Conservation (phyloP, 2,113 vertebrate species). For the Turdus rufiventris region DNA sequence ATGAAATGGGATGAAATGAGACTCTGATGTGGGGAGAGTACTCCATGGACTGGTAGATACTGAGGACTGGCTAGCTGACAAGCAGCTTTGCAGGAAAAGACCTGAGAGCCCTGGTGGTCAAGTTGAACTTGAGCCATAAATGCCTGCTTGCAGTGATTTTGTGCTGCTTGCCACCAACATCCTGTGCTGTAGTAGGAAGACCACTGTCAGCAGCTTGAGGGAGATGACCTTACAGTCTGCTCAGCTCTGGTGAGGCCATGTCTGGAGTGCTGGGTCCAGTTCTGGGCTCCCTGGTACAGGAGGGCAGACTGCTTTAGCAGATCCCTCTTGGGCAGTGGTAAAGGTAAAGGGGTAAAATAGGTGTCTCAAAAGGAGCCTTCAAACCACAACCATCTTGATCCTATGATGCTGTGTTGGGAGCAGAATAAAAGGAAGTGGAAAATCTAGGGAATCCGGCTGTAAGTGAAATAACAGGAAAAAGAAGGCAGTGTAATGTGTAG, state of each 20-base stretch:
- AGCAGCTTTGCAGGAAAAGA: background rate
- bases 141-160: background rate
- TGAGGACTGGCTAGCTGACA: background rate
- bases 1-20: background rate
- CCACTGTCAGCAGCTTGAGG: background rate
- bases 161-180: background rate
- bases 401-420: background rate
- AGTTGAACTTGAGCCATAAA: background rate
- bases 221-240: background rate
- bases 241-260: background rate
- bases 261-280: background rate
- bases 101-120: background rate
- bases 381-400: background rate
- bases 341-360: background rate
- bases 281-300: background rate
- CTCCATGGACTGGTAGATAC: too few relatives aligned
- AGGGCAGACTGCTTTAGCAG: background rate
- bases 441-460: background rate
- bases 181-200: background rate
- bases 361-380: background rate
- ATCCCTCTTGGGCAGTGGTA: fast-evolving
- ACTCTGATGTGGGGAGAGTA: background rate
- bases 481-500: fast-evolving
- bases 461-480: background rate
- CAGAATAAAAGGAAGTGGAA: background rate